These are phyloP conservation scores for Cercopithecus mitis DNA, from an alignment of 2,797 vertebrate species.

Conservation along the genomic window DNA sequence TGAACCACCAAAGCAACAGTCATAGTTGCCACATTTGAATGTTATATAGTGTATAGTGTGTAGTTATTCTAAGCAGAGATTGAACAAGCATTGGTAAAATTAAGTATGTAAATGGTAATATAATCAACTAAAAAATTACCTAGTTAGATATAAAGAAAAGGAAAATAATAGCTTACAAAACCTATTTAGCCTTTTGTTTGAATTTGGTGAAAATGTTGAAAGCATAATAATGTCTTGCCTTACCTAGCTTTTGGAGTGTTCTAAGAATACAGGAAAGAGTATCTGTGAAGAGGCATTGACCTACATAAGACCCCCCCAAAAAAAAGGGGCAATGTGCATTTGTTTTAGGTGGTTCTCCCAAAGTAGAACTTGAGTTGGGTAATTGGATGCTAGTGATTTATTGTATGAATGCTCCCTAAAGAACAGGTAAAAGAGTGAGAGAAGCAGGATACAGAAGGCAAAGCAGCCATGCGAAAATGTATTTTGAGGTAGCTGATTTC, in stretches of 20 bases:
- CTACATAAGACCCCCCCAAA: not conserved
- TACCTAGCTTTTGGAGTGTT: not conserved
- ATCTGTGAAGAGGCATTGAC: not conserved
- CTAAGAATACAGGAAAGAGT: not conserved
- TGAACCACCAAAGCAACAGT: too few species aligned
- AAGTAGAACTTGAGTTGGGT: not conserved
- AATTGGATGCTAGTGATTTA: not conserved
- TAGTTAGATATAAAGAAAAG: not conserved
- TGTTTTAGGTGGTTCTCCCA: not conserved
- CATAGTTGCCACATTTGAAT: not conserved
- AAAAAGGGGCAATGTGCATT: not conserved
- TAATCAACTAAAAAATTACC: not conserved
- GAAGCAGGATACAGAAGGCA: not conserved
- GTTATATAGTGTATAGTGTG: not conserved
- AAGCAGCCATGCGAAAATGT: not conserved
- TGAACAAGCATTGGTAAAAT: not conserved
- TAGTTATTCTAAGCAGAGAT: not conserved
- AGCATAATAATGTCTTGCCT: not conserved
- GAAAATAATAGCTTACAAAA: not conserved
- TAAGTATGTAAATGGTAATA: not conserved
- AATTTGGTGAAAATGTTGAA: not conserved
- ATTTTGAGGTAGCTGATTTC: not conserved
- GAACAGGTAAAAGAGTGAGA: not conserved
- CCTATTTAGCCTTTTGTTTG: not conserved
- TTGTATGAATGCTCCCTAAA: not conserved